Conservation (phyloP, 2,888 invertebrate species). For the Iselma pallidipennis region DNA sequence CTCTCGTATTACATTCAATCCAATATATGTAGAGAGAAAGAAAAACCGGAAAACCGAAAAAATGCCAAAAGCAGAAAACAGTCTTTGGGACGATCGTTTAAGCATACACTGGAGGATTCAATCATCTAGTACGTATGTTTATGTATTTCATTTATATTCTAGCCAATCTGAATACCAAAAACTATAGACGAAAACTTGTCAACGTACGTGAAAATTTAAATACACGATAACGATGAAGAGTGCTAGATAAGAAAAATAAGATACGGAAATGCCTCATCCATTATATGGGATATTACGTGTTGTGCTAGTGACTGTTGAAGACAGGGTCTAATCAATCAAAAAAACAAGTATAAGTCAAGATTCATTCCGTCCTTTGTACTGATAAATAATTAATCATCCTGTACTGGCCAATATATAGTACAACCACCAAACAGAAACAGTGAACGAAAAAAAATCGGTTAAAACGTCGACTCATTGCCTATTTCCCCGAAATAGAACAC, state of each 20-base stretch:
- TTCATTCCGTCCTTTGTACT: constrained; percentile 5
- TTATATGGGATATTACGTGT: constrained; percentile 13
- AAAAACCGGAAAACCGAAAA: neutral
- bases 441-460: neutral
- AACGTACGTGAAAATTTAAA: neutral
- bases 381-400: constrained; percentile 17
- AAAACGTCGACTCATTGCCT: neutral
- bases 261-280: constrained; percentile 15
- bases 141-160: neutral
- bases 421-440: too few relatives aligned
- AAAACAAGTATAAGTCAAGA: constrained; percentile 8
- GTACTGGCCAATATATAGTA: too few relatives aligned
- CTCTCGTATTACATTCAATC: neutral
- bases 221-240: neutral
- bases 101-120: constrained; percentile 5
- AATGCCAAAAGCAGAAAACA: neutral
- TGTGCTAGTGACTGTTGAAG: constrained; percentile 1
- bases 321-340: constrained; percentile 20
- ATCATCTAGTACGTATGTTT: neutral
- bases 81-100: neutral
- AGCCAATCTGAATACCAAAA: neutral
- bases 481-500: neutral
- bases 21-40: neutral
- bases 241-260: constrained; percentile 3
- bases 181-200: neutral